Percentiles rank a stretch among this genome's conserved stretches.
These are phyloP conservation scores for Dolomedes plantarius DNA, from an alignment of 2,888 invertebrate genomes.

Conservation along the genomic window DNA sequence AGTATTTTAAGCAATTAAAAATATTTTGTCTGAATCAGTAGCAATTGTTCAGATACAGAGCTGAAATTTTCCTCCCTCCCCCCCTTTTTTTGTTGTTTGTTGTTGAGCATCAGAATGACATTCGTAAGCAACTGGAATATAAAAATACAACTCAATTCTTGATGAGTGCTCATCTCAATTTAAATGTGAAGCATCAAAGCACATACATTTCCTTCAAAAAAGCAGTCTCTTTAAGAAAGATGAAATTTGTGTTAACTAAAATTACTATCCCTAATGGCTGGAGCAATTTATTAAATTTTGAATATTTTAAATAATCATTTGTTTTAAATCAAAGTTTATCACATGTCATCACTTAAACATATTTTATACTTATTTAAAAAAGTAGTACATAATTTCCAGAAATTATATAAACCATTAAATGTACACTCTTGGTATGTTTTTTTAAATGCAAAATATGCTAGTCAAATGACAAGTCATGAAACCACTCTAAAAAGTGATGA, in stretches of 20 bases:
- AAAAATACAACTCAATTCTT: constrained; percentile 11
- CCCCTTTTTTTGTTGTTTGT: too few relatives aligned
- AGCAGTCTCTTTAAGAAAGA: constrained; percentile 2
- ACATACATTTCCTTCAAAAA: not conserved
- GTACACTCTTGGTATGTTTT: too few relatives aligned
- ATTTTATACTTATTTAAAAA: too few relatives aligned
- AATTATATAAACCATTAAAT: too few relatives aligned
- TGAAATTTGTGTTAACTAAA: constrained; percentile 1
- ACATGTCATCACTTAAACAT: too few relatives aligned
- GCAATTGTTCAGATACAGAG: not conserved
- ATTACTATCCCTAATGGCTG: constrained; percentile 8
- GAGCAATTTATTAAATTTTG: too few relatives aligned
- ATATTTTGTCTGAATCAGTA: not conserved
- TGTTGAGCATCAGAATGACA: not conserved
- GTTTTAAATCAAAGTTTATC: too few relatives aligned
- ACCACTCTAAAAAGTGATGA: not conserved
- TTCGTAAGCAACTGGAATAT: constrained; percentile 12
- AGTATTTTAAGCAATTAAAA: constrained; percentile 10
- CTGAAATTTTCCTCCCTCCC: too few relatives aligned
- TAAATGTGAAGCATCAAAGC: constrained; percentile 2
- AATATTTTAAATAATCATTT: too few relatives aligned
- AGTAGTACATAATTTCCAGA: too few relatives aligned
- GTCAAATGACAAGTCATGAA: not conserved
- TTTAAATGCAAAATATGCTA: too few relatives aligned
- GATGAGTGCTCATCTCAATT: constrained; percentile 2